Evolutionary conservation across 2,797 vertebrate species (phyloP).

Genomic region (Bothrops alternatus): DNA sequence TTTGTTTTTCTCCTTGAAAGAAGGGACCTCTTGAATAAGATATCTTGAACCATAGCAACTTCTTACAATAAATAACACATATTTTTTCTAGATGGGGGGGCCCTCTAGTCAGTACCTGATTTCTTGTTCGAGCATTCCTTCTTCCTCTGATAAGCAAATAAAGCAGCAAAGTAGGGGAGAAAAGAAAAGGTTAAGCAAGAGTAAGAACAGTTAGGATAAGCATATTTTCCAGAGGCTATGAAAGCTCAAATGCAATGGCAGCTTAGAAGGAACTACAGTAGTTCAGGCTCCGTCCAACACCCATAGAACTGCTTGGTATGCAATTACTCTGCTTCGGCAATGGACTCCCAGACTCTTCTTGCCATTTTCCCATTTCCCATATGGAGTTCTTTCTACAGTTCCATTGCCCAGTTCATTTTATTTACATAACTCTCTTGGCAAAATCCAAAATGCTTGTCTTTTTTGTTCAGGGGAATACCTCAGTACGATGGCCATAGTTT

Average conservation of each 20-base stretch:
- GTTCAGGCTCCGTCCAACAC: constrained; percentile 47
- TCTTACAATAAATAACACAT: not conserved
- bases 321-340: constrained; percentile 2
- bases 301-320: not conserved
- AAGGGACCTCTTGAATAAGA: not conserved
- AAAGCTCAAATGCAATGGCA: constrained; percentile 73
- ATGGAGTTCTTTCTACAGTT: not conserved
- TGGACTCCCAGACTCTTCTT: constrained; percentile 14
- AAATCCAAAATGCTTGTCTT: not conserved
- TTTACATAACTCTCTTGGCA: not conserved
- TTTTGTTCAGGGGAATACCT: not conserved
- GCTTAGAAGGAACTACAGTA: constrained; percentile 57
- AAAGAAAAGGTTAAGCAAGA: constrained; percentile 85
- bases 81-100: constrained; percentile 15
- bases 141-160: constrained; percentile 95
- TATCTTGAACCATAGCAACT: constrained; percentile 20
- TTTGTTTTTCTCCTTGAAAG: not conserved
- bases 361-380: rapidly evolving
- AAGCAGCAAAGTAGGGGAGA: constrained; percentile 84
- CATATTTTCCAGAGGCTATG: constrained; percentile 71
- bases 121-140: constrained; percentile 96
- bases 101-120: constrained; percentile 87
- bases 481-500: not conserved
- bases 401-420: not conserved
- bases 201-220: constrained; percentile 82